Percentiles rank a stretch among this genome's conserved stretches.
These are phyloP conservation scores for Rhyacichthys aspro DNA, from an alignment of 2,797 vertebrate genomes.

Conservation along the genomic window DNA sequence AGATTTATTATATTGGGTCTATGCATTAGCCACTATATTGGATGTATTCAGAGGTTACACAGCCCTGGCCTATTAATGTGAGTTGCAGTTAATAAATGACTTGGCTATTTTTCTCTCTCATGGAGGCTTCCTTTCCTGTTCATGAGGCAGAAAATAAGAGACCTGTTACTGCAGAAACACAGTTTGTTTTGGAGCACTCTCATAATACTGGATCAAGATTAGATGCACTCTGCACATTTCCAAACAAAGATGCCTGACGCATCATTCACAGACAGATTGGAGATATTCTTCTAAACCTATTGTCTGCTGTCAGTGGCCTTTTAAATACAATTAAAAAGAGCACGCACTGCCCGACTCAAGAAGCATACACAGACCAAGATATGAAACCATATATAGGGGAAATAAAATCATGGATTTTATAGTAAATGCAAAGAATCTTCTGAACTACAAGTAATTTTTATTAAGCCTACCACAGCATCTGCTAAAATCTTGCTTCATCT, in stretches of 20 bases:
- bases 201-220: conserved; percentile 60
- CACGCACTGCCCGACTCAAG: too few species aligned
- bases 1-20: conserved; percentile 51
- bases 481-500: too few species aligned
- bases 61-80: conserved; percentile 70
- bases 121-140: conserved; percentile 65
- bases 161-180: conserved; percentile 64
- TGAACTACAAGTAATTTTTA: too few species aligned
- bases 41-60: conserved; percentile 63
- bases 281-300: conserved; percentile 36
- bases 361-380: conserved; percentile 49
- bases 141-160: conserved; percentile 71
- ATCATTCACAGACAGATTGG: conserved; percentile 50
- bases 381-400: too few species aligned
- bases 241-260: conserved; percentile 51
- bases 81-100: conserved; percentile 69
- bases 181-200: conserved; percentile 51
- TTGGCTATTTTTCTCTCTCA: conserved; percentile 54
- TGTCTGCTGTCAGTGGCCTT: too few species aligned
- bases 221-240: conserved; percentile 46
- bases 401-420: too few species aligned
- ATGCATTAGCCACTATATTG: conserved; percentile 68
- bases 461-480: too few species aligned
- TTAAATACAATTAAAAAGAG: conserved; percentile 73
- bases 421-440: too few species aligned